These are phyloP conservation scores for Psittacus erithacus DNA, from an alignment of 2,113 vertebrate species.

Conservation along the genomic window DNA sequence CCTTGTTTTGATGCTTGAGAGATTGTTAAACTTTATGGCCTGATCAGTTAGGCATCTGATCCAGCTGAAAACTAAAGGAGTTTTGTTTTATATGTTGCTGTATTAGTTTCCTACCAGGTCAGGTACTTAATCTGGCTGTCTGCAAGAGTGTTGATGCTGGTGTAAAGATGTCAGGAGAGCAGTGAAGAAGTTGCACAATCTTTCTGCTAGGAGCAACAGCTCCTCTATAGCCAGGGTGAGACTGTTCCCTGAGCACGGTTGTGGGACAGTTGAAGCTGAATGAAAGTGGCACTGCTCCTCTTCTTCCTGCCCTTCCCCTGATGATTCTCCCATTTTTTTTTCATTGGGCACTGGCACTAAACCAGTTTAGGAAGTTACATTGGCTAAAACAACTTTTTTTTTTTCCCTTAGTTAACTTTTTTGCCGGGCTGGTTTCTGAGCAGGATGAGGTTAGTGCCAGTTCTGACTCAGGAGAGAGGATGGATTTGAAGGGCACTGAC, in stretches of 20 bases:
- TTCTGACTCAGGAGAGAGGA: slow-evolving; percentile 42
- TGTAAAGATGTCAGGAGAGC: not conserved
- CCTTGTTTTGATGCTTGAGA: not conserved
- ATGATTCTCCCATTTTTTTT: slow-evolving; percentile 14
- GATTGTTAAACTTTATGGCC: not conserved
- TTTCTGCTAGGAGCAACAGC: not conserved
- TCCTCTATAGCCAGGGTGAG: not conserved
- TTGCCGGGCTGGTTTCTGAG: not conserved
- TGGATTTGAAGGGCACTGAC: slow-evolving; percentile 3
- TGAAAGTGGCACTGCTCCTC: not conserved
- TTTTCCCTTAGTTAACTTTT: not conserved
- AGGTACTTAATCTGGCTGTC: not conserved
- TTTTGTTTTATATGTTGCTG: not conserved
- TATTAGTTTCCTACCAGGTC: not conserved
- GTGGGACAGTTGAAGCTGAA: not conserved
- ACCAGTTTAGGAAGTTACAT: slow-evolving; percentile 37
- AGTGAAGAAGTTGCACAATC: not conserved
- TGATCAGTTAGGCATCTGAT: not conserved
- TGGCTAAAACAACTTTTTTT: slow-evolving; percentile 25
- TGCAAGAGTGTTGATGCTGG: not conserved
- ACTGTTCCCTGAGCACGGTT: not conserved
- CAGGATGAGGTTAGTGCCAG: not conserved
- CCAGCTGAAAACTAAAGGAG: not conserved
- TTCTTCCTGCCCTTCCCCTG: not conserved
- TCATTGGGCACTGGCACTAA: not conserved